These are phyloP conservation scores for Cerceris rybyensis DNA, from an alignment of 2,888 invertebrate genomes.

Conservation along the genomic window DNA sequence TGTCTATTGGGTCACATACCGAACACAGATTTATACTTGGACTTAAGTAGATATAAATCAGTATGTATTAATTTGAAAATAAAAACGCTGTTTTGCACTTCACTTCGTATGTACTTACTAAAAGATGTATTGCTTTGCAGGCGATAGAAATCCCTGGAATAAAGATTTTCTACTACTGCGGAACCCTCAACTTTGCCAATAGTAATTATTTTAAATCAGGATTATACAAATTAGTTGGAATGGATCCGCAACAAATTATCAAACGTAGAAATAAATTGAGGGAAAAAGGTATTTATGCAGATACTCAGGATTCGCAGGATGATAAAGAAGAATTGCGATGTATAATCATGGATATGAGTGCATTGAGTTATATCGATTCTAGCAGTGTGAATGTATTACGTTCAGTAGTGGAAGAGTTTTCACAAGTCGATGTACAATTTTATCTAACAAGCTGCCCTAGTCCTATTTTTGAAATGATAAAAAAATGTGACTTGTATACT, in stretches of 20 bases:
- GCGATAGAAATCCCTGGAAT: constrained; percentile 85
- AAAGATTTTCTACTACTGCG: constrained; percentile 87
- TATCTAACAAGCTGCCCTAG: constrained; percentile 84
- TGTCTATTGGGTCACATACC: constrained; percentile 86
- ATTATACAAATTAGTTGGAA: constrained; percentile 83
- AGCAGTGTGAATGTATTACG: constrained; percentile 85
- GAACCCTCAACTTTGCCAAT: constrained; percentile 87
- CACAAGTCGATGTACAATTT: constrained; percentile 83
- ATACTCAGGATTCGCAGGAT: constrained; percentile 61
- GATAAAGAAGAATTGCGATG: constrained; percentile 68
- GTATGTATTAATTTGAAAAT: constrained; percentile 77
- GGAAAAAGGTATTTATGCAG: constrained; percentile 69
- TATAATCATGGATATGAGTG: constrained; percentile 85
- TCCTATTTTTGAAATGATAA: constrained; percentile 79
- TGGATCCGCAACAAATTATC: constrained; percentile 82
- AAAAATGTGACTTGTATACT: constrained; percentile 77
- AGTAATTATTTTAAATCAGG: constrained; percentile 84
- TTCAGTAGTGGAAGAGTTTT: constrained; percentile 83
- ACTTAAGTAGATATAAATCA: constrained; percentile 85
- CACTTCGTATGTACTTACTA: background rate
- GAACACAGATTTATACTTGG: constrained; percentile 86
- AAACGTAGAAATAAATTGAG: constrained; percentile 80
- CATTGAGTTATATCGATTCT: constrained; percentile 86
- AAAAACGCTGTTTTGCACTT: background rate
- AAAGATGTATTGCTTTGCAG: constrained; percentile 78